Conservation (phyloP, 2,113 vertebrate genomes). For the Phalacrocorax aristotelis region DNA sequence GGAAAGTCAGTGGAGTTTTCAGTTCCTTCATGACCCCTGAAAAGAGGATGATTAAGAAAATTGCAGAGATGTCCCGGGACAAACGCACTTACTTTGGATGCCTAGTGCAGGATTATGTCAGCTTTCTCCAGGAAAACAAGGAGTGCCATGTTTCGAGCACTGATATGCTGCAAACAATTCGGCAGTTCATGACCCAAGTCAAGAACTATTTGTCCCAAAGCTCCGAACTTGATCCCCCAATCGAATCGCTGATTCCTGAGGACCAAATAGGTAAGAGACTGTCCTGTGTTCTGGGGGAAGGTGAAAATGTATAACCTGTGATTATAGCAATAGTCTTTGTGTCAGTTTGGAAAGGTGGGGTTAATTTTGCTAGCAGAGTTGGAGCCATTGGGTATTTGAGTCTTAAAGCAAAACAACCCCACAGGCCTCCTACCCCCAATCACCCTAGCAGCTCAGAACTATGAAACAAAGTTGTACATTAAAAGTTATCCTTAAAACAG, state of each 20-base stretch:
- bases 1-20: constrained; percentile 90
- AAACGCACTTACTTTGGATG: constrained; percentile 94
- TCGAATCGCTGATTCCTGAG: constrained; percentile 93
- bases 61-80: constrained; percentile 86
- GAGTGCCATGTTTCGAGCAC: constrained; percentile 89
- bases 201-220: constrained; percentile 95
- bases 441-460: not conserved
- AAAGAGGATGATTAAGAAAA: constrained; percentile 85
- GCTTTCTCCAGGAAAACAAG: constrained; percentile 92
- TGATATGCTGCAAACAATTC: constrained; percentile 91
- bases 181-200: constrained; percentile 97
- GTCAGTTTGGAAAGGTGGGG: not conserved
- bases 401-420: not conserved
- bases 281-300: not conserved
- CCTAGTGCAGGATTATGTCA: constrained; percentile 93
- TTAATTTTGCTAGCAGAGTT: not conserved
- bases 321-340: not conserved
- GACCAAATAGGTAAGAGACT: constrained; percentile 91
- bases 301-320: not conserved
- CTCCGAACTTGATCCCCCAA: constrained; percentile 91
- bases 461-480: accelerated
- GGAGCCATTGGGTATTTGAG: not conserved
- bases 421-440: accelerated
- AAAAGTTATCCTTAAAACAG: not conserved
- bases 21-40: constrained; percentile 92